Evolutionary conservation across 2,888 invertebrate genomes (phyloP), one percentile per base, ranked within the genome.

Genomic region (Platycheirus albimanus): DNA sequence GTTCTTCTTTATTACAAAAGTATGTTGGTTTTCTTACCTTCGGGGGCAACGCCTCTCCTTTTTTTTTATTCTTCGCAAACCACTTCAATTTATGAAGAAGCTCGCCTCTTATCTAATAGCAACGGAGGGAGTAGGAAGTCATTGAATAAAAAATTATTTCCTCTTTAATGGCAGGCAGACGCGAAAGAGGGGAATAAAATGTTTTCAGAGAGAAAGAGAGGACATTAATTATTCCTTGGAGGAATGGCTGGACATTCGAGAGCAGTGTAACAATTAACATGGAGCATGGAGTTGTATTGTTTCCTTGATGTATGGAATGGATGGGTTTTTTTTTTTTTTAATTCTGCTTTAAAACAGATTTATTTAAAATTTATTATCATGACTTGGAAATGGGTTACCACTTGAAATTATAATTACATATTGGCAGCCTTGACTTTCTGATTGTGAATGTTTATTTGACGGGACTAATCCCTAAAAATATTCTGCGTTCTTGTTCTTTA

Each of bases 71-170:
- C n/a, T n/a, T n/a, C n/a, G n/a, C 24, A 30, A 33, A 17, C 45
- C 11, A 30, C n/a, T 17, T 45, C 45, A 45, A n/a, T n/a, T 30
- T 24, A 61, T 45, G 61, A 33, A 45, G 61, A 43, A 30, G 30
- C 10, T 43, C 15, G 11, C 4, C 0, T 61, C n/a, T 17, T 61
- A 15, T 49, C 36, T 54, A 63, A 54, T 47, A 58, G 47, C 33
- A 30, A 13, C n/a, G 41, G 24, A 13, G 20, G 24, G 43, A 36
- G 54, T 19, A 51, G 33, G 67, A 58, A 72, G 33, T 67, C 72
- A 52, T 64, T 72, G 72, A 78, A 83, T 78, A 74, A 56, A 63
- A 78, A 83, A 74, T 72, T 78, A 77, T 78, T 83, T 78, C 67
- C 78, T 78, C 69, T 47, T 58, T 72, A 72, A 72, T 74, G 1